These are phyloP conservation scores for Ceraclea dissimilis DNA, from an alignment of 2,888 invertebrate species.

Conservation along the genomic window DNA sequence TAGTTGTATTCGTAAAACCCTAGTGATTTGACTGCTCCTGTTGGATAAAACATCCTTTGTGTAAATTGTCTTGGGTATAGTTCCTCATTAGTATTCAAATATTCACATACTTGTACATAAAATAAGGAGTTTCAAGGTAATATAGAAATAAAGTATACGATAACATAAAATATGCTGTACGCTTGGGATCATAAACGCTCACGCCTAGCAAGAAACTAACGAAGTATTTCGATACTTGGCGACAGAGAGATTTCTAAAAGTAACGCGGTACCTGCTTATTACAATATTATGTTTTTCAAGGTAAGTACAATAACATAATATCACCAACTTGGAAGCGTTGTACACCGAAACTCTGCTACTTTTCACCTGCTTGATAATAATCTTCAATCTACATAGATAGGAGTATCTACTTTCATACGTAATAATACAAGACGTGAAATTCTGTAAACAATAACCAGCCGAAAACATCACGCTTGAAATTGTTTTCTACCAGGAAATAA, in stretches of 20 bases:
- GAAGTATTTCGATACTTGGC: background rate
- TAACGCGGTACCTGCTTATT: too few species aligned
- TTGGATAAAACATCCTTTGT: background rate
- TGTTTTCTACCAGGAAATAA: too few species aligned
- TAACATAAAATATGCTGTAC: background rate
- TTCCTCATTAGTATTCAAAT: constrained; percentile 6
- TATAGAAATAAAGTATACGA: constrained; percentile 1
- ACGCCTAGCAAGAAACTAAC: constrained; percentile 2
- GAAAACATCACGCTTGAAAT: too few species aligned
- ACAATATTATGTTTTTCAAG: too few species aligned
- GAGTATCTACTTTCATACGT: too few species aligned
- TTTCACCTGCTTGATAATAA: too few species aligned
- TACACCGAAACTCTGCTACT: too few species aligned
- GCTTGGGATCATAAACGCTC: constrained; percentile 1
- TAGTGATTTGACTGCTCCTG: background rate
- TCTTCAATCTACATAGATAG: too few species aligned
- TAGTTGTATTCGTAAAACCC: background rate
- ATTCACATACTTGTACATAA: constrained; percentile 7
- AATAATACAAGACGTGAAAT: too few species aligned
- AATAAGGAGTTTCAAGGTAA: constrained; percentile 6
- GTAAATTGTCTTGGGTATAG: background rate
- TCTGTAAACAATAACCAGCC: too few species aligned
- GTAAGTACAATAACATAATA: too few species aligned
- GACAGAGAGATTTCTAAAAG: background rate
- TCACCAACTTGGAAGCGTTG: too few species aligned